phyloP scores from a whole-genome alignment of 2,797 vertebrate species.

The Lophotriccus pileatus region DNA sequence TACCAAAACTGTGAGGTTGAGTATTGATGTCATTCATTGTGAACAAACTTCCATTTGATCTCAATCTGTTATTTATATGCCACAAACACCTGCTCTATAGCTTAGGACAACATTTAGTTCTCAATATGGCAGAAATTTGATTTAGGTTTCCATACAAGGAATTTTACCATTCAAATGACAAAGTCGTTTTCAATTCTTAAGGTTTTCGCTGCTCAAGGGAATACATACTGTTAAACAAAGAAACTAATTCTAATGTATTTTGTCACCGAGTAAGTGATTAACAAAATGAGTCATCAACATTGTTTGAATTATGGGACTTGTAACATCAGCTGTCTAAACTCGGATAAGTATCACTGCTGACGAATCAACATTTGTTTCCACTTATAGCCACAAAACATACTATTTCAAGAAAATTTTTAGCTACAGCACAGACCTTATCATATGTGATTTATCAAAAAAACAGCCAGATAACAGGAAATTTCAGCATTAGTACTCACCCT shows the following conservation, averaged over 20 bases:
- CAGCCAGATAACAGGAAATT: not conserved
- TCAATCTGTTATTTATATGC: not conserved
- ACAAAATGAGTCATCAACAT: constrained; percentile 4
- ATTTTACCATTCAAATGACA: not conserved
- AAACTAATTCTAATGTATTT: constrained; percentile 33
- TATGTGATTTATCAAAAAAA: not conserved
- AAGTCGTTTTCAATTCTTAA: not conserved
- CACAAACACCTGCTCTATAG: not conserved
- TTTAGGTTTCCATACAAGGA: not conserved
- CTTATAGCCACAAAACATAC: not conserved
- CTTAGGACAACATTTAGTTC: not conserved
- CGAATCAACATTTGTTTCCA: constrained; percentile 30
- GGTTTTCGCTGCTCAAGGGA: not conserved
- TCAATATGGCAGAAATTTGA: not conserved
- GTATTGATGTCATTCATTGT: not conserved
- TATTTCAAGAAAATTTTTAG: not conserved
- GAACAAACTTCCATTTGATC: not conserved
- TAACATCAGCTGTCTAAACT: constrained; percentile 14
- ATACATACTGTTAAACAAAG: constrained; percentile 1
- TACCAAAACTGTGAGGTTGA: not conserved
- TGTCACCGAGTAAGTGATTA: constrained; percentile 23
- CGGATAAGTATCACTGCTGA: not conserved
- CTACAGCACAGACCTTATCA: not conserved
- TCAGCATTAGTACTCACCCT: not conserved
- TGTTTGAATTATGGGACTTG: constrained; percentile 36